Base-by-base conservation (phyloP, 2,888 invertebrate species). In the Poecilobothrus nobilitatus region DNA sequence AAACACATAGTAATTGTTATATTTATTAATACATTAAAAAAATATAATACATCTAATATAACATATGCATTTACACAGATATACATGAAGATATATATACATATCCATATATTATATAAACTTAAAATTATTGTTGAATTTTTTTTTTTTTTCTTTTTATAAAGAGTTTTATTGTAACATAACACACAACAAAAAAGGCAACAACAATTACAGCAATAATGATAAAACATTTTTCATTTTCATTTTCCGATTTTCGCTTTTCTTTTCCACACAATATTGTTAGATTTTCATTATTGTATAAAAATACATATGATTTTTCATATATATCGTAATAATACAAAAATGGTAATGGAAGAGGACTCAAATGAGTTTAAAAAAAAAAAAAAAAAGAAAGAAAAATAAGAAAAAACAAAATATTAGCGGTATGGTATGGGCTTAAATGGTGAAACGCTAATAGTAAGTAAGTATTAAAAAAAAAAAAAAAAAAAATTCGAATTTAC, bases 221-320 rank as follows among this genome's bases (percentile, higher is more conserved):
- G 15, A 53, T 18, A 53, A 41, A 41, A 41, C 9, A 41, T 41
- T 41, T 53, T 53, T 53, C 53, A 53, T 53, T 53, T 53, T 53
- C 53, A 53, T 53, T 53, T 53, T 53, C 53, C 53, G 15, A 53
- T 53, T 53, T 53, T 53, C 53, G 53, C 53, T 53, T 53, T 53
- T 53, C 53, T 53, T 53, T 53, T 53, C 53, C 18, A 53, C 41
- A 41, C 53, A 53, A 53, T 9, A 53, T 53, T 18, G 53, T 53
- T 53, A 53, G 53, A 53, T 53, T 53, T 53, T 53, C 53, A 53
- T 18, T 18, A 53, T 53, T 18, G 2, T 18, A 53, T 53, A 53
- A 18, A 18, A 15, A 18, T 53, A 53, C 15, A 18, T 53, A 53
- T n/a, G 18, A 18, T 53, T 27, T 27, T 27, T 27, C 27, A n/a